Evolutionary conservation across 1,140 invertebrate genomes (phyloP).

Genomic region (Pissodes strobi): DNA sequence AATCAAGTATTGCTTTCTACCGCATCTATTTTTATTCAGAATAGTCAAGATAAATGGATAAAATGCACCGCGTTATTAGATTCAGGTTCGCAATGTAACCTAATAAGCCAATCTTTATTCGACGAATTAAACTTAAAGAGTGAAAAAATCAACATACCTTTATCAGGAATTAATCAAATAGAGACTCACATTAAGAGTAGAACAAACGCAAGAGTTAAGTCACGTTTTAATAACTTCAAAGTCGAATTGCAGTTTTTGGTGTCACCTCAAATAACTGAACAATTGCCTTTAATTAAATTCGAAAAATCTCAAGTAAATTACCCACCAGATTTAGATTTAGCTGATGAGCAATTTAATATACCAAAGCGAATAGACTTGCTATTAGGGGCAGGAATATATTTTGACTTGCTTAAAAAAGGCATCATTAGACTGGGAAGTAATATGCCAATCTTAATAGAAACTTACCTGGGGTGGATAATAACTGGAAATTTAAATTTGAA

Average conservation of each 20-base stretch:
- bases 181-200: too few species aligned
- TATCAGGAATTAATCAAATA: constrained; percentile 22
- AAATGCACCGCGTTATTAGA: too few species aligned
- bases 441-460: too few species aligned
- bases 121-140: constrained; percentile 4
- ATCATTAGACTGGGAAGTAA: too few species aligned
- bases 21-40: constrained; percentile 17
- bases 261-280: too few species aligned
- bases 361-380: constrained; percentile 44
- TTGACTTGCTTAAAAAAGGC: too few species aligned
- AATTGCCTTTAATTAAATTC: too few species aligned
- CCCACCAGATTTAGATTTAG: constrained; percentile 32
- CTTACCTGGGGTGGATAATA: too few species aligned
- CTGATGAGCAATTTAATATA: constrained; percentile 43
- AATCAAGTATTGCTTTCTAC: constrained; percentile 22
- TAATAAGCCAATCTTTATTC: too few species aligned
- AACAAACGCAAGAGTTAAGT: constrained; percentile 15
- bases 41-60: not conserved
- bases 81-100: constrained; percentile 20
- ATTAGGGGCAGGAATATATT: too few species aligned
- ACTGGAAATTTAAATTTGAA: too few species aligned
- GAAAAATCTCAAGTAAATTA: too few species aligned
- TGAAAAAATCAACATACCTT: constrained; percentile 10
- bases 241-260: constrained; percentile 22
- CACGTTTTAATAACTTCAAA: constrained; percentile 15